phyloP scores from a whole-genome alignment of 2,113 vertebrate species.

The Strix uralensis region DNA sequence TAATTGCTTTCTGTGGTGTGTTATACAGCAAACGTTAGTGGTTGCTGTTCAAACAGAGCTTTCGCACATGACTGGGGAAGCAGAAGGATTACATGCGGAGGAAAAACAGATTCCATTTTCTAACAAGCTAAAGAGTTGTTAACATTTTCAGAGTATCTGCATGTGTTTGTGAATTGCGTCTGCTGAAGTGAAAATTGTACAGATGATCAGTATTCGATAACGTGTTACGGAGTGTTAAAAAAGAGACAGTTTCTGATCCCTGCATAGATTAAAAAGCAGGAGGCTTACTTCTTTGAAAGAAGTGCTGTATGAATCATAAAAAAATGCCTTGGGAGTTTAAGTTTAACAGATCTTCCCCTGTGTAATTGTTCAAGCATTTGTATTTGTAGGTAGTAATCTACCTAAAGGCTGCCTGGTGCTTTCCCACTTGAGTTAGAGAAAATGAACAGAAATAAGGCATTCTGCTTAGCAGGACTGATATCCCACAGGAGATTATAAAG shows the following conservation, averaged over 20 bases:
- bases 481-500: neutral
- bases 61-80: neutral
- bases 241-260: neutral
- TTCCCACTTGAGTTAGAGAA: neutral
- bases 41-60: neutral
- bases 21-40: neutral
- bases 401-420: neutral
- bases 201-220: neutral
- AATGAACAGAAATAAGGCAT: neutral
- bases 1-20: neutral
- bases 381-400: neutral
- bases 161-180: neutral
- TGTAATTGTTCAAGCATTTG: neutral
- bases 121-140: neutral
- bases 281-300: neutral
- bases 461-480: neutral
- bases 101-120: neutral
- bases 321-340: neutral
- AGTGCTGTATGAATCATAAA: neutral
- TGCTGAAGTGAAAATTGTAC: neutral
- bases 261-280: neutral
- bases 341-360: neutral
- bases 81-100: fast-evolving
- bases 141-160: neutral
- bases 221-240: neutral